Conservation (phyloP, 2,888 invertebrate genomes). For the Poecilus cupreus region DNA sequence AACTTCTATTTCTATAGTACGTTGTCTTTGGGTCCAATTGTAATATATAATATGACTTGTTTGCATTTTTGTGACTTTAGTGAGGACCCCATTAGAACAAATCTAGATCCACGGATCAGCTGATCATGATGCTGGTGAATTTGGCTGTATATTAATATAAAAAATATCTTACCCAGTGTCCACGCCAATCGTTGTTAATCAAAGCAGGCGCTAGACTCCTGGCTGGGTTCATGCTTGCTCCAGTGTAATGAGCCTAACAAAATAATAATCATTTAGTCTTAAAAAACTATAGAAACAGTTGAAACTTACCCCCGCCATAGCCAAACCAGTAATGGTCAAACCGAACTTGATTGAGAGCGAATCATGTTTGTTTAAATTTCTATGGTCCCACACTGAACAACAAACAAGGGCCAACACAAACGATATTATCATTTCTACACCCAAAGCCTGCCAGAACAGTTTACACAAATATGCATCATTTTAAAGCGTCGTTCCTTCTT, state of each 20-base stretch:
- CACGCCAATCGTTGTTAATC: conserved; percentile 79
- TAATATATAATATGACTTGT: too few species aligned
- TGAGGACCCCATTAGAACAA: too few species aligned
- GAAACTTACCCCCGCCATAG: not conserved
- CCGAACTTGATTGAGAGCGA: not conserved
- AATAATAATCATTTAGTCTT: not conserved
- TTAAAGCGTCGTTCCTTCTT: too few species aligned
- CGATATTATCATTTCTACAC: not conserved
- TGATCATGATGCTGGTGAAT: too few species aligned
- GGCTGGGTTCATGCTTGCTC: conserved; percentile 79
- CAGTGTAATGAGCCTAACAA: conserved; percentile 74
- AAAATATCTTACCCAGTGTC: conserved; percentile 79
- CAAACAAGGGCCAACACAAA: not conserved
- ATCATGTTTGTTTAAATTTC: not conserved
- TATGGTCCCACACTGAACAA: not conserved
- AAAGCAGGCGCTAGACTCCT: conserved; percentile 83
- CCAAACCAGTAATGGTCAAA: not conserved
- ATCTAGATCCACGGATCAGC: too few species aligned
- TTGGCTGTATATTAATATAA: too few species aligned
- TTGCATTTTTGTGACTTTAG: too few species aligned
- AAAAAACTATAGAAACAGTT: not conserved
- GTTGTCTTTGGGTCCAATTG: too few species aligned
- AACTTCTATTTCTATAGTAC: too few species aligned
- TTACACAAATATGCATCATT: too few species aligned
- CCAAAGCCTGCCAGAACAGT: not conserved